Percentiles rank a stretch among this genome's conserved stretches.
These are phyloP conservation scores for Hippocampus zosterae DNA, from an alignment of 2,113 vertebrate species.

Conservation along the genomic window DNA sequence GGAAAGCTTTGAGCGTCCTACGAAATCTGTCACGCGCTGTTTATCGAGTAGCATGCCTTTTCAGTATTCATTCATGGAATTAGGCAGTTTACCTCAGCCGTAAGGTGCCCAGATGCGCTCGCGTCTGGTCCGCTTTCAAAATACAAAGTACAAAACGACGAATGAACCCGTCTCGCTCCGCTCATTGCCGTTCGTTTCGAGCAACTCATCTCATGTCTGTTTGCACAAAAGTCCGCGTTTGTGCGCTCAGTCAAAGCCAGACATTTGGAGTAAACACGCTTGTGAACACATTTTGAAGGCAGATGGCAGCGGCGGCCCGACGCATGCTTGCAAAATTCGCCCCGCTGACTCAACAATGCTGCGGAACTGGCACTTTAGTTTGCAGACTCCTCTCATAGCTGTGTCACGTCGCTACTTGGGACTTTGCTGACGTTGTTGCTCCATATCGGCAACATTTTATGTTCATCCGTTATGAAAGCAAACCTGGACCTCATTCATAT, in stretches of 20 bases:
- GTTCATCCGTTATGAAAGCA: background rate
- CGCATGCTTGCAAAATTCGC: slow-evolving; percentile 1
- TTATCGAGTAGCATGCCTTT: background rate
- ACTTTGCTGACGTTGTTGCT: background rate
- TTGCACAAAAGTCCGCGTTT: slow-evolving; percentile 1
- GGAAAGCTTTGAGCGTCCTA: no score
- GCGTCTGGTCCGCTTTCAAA: background rate
- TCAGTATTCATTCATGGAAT: background rate
- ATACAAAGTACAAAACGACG: background rate
- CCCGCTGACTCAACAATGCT: background rate
- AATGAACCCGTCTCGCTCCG: background rate
- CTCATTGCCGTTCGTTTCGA: background rate
- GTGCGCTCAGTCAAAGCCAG: slow-evolving; percentile 7
- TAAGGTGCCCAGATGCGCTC: background rate
- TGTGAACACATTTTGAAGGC: slow-evolving; percentile 8
- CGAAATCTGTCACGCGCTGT: background rate
- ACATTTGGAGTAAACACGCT: slow-evolving; percentile 10
- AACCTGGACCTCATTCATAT: background rate
- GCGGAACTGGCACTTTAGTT: background rate
- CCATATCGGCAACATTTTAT: background rate
- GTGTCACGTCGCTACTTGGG: background rate
- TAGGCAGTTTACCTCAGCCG: background rate
- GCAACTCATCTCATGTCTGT: background rate
- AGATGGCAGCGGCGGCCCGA: slow-evolving; percentile 1
- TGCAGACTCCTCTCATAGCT: background rate